Base-by-base conservation (phyloP, 1,140 invertebrate genomes). In the Olivierus martensii region DNA sequence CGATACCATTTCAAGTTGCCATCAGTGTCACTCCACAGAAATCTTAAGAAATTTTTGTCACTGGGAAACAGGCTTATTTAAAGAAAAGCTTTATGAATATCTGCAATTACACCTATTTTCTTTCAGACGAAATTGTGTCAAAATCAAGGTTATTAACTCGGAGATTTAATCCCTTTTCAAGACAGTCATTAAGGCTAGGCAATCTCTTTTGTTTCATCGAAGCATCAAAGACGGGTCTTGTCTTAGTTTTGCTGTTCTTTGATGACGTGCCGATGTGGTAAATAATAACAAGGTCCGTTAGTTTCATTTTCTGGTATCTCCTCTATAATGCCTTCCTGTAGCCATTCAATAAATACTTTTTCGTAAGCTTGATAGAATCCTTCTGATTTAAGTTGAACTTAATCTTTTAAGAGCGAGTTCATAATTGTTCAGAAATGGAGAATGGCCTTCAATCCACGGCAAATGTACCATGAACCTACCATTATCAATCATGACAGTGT, bases 391-490 rank as follows among this genome's bases (percentile, higher is more conserved):
- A 69, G 45, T 54, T 62, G 15, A 54, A 3, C 51, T 19, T 37
- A 66, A 52, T 50, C 61, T 55, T 39, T 49, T 64, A 34, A 42
- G 49, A 15, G 57, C 54, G 9, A 60, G n/a, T 3, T 54, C 37
- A 45, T 52, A 51, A 54, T 68, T n/a, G n/a, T n/a, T n/a, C 65
- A 52, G 51, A 49, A 61, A 12, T 9, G 52, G 50, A 5, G 55
- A 56, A 45, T 62, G 61, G 49, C 56, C 63, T 28, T 63, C 59
- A 28, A 60, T 48, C 59, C 60, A 70, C 38, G 63, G 64, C 21
- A 67, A 57, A 48, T 56, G 50, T 21, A 66, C 61, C 59, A 65
- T 57, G 49, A 63, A 65, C 28, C 63, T 54, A 17, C 60, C 57
- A 34, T 64, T 46, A 46, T 62, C 47, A 15, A 62, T 47, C 28